Evolutionary conservation across 1,140 invertebrate species (phyloP), one percentile per base, ranked within the genome.

Genomic region (Lerema accius): DNA sequence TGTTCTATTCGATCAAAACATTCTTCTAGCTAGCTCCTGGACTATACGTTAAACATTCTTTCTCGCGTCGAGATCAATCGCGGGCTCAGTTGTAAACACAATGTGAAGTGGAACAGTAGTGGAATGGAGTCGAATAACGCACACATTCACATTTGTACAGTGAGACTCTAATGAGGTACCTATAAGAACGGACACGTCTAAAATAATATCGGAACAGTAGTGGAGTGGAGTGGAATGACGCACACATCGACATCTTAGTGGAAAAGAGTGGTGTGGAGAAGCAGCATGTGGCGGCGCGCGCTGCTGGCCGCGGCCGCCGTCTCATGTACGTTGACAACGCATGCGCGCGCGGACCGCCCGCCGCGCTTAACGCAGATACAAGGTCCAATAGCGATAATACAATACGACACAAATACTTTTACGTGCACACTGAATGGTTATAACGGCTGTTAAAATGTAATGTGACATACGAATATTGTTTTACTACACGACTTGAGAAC

Each of bases 301-400:
- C 16, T 88, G 50, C 46, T 88, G 46, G 64, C 78, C 26, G 69
- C 73, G 19, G 58, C 71, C 65, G 80, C 73, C 59, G 35, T 87
- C 67, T 72, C 84, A 88, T 90, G 87, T 90, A 87, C 83, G 84
- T 88, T 88, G 58, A 60, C 76, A 68, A 72, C 71, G 63, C 68
- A 65, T 61, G 73, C 70, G 63, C 63, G 67, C 76, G 69, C 58
- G 74, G 81, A 74, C 67, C 60, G 65, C 67, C 60, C 76, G 53
- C 71, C 63, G 49, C 78, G 70, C 56, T 74, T 79, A 58, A 19
- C 55, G 77, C 71, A 73, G 37, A 82, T 80, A 89, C 86, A 88
- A 86, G 85, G 86, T 89, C 80, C 69, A 67, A 73, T 63, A 72
- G 39, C 42, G 16, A 43, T 58, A 32, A 63, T 56, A 51, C n/a